A percentile compares a stretch with the other conserved stretches of the same genome.
These are phyloP conservation scores for Monomorium pharaonis DNA, from an alignment of 1,140 invertebrate species.

Conservation along the genomic window DNA sequence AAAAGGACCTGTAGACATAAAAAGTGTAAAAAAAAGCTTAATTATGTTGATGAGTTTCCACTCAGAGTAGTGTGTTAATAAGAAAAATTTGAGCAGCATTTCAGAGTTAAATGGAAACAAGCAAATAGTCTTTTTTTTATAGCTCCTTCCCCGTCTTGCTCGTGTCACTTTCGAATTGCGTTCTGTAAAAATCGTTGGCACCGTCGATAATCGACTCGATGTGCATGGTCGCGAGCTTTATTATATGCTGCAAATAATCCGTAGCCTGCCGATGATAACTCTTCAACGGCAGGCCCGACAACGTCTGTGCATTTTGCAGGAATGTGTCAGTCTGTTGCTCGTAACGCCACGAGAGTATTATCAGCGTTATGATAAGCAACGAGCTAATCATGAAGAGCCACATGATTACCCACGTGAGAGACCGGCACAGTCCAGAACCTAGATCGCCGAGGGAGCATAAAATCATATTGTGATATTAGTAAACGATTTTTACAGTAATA, in stretches of 20 bases:
- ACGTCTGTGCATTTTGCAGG: conserved; percentile 70
- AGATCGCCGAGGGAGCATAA: background rate
- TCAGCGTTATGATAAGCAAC: conserved; percentile 46
- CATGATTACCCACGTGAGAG: conserved; percentile 59
- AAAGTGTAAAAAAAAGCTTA: too few species aligned
- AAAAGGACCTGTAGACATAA: too few species aligned
- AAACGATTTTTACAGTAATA: background rate
- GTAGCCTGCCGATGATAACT: conserved; percentile 72
- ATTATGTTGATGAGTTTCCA: too few species aligned
- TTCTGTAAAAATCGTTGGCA: conserved; percentile 66
- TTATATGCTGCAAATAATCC: conserved; percentile 54
- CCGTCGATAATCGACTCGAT: conserved; percentile 59
- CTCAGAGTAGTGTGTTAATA: too few species aligned
- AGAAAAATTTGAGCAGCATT: too few species aligned
- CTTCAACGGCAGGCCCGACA: conserved; percentile 74
- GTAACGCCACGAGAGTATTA: conserved; percentile 71
- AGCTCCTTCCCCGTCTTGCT: background rate
- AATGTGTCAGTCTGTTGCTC: conserved; percentile 65
- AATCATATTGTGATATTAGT: background rate
- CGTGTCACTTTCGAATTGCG: conserved; percentile 41
- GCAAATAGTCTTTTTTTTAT: background rate
- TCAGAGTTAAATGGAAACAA: background rate
- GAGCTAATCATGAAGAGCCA: conserved; percentile 68
- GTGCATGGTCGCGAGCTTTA: conserved; percentile 51
- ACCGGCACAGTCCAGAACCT: background rate